These are phyloP conservation scores for Rhyzopertha dominica DNA, from an alignment of 1,140 invertebrate species.

Conservation along the genomic window DNA sequence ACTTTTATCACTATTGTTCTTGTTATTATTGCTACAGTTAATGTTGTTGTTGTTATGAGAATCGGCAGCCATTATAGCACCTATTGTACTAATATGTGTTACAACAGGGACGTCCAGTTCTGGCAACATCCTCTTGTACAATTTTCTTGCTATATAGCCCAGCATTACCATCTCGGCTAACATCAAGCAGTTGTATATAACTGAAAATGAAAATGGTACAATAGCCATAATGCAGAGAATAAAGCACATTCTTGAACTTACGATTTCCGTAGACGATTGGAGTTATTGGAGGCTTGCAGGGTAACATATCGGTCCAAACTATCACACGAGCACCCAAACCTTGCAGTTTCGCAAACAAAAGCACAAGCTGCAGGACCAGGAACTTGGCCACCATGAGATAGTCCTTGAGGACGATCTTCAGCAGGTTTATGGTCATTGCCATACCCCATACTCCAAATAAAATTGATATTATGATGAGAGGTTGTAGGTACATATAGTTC, in stretches of 20 bases:
- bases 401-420: slow-evolving; percentile 45
- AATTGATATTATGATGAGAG: slow-evolving; percentile 54
- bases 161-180: slow-evolving; percentile 57
- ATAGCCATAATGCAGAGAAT: background rate
- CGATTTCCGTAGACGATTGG: slow-evolving; percentile 48
- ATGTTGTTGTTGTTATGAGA: slow-evolving; percentile 12
- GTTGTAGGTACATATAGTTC: slow-evolving; percentile 56
- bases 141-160: slow-evolving; percentile 49
- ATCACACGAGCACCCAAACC: slow-evolving; percentile 47
- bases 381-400: slow-evolving; percentile 46
- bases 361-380: slow-evolving; percentile 50
- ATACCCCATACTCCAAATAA: slow-evolving; percentile 59
- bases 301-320: slow-evolving; percentile 46
- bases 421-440: slow-evolving; percentile 52
- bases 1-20: too few relatives aligned
- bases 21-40: slow-evolving; percentile 1
- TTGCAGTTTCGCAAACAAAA: slow-evolving; percentile 54
- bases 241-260: slow-evolving; percentile 33
- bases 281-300: slow-evolving; percentile 49
- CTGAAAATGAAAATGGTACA: slow-evolving; percentile 44
- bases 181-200: slow-evolving; percentile 55
- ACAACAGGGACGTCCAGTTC: slow-evolving; percentile 1
- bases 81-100: slow-evolving; percentile 10
- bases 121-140: slow-evolving; percentile 50
- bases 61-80: slow-evolving; percentile 7